Evolutionary conservation across 1,140 invertebrate species (phyloP), one percentile per base, ranked within the genome.

Genomic region (Temnothorax curvispinosus): DNA sequence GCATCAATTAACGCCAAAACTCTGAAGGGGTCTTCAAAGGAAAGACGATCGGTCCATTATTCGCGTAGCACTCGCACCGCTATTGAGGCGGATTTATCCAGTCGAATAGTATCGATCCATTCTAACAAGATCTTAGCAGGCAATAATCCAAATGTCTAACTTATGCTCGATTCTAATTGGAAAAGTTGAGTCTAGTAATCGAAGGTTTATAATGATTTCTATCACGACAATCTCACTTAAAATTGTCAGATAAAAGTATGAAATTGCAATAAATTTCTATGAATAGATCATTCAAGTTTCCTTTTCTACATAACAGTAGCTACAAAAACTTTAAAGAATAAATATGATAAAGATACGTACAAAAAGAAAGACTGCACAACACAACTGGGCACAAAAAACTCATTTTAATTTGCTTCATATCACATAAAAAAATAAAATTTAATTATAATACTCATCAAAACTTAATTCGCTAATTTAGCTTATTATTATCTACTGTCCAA

Each of bases 1-100:
- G 91, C 93, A 93, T 93, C 92, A 93, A 94, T 94, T 94, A 94
- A 94, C 89, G 90, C 90, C 86, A 89, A 89, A 94, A 94, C 90
- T 94, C 92, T 92, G 91, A 93, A 91, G 92, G 77, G 78, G 60
- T 78, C 90, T 90, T 91, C 90, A 91, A 91, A 91, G 89, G 84
- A 77, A 84, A 74, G 82, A 91, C 75, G 87, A 76, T 80, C 80
- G 78, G 82, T 91, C 84, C 89, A 88, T 90, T 90, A 91, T 85
- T 90, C 82, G 90, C 77, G 50, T 87, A 90, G 76, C 77, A 41
- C 76, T 82, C 41, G 52, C 78, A 81, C 65, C 71, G 86, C 82
- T 88, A 87, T 90, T 74, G 60, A 89, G 47, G 65, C 67, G 65
- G 50, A 69, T 90, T 91, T 78, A 85, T 88, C 77, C 75, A 35